Conservation (phyloP, 1,140 invertebrate genomes). For the Pararge aegeria region DNA sequence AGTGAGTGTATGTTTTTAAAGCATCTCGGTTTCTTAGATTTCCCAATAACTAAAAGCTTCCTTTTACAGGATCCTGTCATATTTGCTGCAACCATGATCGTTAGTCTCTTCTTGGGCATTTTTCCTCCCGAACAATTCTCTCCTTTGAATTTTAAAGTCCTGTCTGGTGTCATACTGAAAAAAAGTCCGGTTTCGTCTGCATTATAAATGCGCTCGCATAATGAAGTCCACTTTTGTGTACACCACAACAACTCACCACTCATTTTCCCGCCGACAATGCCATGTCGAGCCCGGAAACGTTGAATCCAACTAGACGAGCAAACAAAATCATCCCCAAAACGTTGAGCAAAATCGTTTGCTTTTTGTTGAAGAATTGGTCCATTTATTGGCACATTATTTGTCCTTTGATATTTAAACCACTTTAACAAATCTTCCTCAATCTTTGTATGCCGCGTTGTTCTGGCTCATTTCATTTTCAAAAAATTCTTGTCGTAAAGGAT, state of each 20-base stretch:
- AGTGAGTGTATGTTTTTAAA: conserved; percentile 29
- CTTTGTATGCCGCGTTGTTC: conserved; percentile 29
- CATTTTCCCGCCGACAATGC: no score
- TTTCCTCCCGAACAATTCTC: conserved; percentile 45
- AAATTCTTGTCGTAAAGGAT: conserved; percentile 34
- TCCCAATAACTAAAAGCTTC: conserved; percentile 18
- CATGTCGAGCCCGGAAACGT: no score
- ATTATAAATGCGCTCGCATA: conserved; percentile 36
- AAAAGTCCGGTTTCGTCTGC: conserved; percentile 39
- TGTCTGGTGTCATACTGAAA: conserved; percentile 40
- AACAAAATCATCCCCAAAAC: no score
- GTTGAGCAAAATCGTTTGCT: no score
- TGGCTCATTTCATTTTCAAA: conserved; percentile 42
- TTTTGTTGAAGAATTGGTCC: no score
- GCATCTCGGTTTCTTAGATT: conserved; percentile 29
- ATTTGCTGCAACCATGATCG: conserved; percentile 1
- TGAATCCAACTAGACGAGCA: no score
- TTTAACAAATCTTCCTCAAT: conserved; percentile 38
- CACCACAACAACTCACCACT: conserved; percentile 37
- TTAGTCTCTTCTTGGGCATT: conserved; percentile 1
- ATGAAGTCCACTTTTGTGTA: conserved; percentile 32
- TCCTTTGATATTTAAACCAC: no score
- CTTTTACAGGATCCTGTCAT: conserved; percentile 2
- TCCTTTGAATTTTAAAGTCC: no score
- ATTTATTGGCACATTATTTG: no score